These are phyloP conservation scores for Agrochola macilenta DNA, from an alignment of 2,888 invertebrate genomes.

Conservation along the genomic window DNA sequence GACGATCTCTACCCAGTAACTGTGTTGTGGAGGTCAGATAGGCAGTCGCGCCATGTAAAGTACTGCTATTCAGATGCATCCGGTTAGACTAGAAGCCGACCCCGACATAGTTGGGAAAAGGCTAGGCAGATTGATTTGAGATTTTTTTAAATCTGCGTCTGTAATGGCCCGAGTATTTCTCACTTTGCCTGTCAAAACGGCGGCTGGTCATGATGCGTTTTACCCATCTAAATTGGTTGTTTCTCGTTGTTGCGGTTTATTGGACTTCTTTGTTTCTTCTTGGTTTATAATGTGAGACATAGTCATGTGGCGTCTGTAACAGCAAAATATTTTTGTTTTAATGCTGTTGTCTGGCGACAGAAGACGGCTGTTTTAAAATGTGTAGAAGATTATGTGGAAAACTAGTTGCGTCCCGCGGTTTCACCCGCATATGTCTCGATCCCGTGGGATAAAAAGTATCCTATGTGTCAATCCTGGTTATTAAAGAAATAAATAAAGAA, in stretches of 20 bases:
- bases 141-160: too few species aligned
- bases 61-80: too few species aligned
- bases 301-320: conserved; percentile 83
- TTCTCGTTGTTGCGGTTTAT: conserved; percentile 63
- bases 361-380: too few species aligned
- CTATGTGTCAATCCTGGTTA: too few species aligned
- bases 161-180: conserved; percentile 8
- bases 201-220: conserved; percentile 46
- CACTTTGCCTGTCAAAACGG: conserved; percentile 52
- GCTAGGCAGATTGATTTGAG: not conserved
- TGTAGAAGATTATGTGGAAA: too few species aligned
- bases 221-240: conserved; percentile 62
- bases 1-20: not conserved
- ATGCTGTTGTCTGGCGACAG: too few species aligned
- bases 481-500: too few species aligned
- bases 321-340: not conserved
- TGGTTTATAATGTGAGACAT: conserved; percentile 76
- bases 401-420: too few species aligned
- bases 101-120: not conserved
- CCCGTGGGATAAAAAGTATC: too few species aligned
- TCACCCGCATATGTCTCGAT: too few species aligned
- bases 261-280: conserved; percentile 64
- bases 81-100: not conserved
- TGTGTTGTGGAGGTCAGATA: not conserved
- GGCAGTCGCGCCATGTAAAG: not conserved